phyloP scores from a whole-genome alignment of 1,140 invertebrate species.

The Apis dorsata region DNA sequence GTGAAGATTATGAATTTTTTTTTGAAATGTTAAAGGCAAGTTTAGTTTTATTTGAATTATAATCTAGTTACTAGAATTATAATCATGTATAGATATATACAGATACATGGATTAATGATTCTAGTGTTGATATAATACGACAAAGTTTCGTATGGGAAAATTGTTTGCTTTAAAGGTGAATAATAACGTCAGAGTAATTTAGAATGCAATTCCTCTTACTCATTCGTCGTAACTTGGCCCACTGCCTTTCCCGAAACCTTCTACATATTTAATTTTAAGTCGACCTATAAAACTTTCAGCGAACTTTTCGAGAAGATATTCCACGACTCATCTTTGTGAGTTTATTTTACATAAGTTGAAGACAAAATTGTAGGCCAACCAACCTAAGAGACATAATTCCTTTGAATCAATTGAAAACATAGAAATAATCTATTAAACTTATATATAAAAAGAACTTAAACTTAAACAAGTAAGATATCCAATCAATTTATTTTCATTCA shows the following conservation, averaged over 20 bases:
- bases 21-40: no score
- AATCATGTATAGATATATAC: no score
- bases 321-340: neutral
- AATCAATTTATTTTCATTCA: no score
- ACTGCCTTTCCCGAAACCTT: neutral
- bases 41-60: no score
- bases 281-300: constrained; percentile 3
- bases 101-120: no score
- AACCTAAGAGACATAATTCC: neutral
- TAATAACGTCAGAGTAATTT: neutral
- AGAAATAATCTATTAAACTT: no score
- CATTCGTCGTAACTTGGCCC: neutral
- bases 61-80: no score
- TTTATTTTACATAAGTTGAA: neutral
- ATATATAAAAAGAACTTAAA: no score
- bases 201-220: constrained; percentile 8
- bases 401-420: neutral
- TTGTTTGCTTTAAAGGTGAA: neutral
- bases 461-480: no score
- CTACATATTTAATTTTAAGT: constrained; percentile 22
- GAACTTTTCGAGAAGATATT: neutral
- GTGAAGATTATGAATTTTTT: no score
- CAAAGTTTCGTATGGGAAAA: neutral
- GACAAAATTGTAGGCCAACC: neutral
- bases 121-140: neutral